Percentiles rank a stretch among this genome's conserved stretches.
Evolutionary conservation across 2,113 vertebrate genomes (phyloP).

Genomic region (Bubo scandiacus): DNA sequence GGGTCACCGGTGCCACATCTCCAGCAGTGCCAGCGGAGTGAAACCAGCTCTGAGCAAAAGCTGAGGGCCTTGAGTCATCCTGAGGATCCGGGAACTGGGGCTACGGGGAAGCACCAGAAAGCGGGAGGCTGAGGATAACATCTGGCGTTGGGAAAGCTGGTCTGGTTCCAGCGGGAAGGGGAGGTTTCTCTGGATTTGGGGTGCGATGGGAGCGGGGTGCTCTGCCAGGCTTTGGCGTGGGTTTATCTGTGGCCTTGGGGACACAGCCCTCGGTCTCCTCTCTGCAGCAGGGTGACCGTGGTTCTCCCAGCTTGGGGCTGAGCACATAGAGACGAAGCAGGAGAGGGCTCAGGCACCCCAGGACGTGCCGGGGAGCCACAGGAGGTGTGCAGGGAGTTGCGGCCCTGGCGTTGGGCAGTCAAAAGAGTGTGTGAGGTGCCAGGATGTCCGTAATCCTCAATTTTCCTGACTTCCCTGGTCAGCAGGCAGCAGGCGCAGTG

Average conservation of each 20-base stretch:
- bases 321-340: background rate
- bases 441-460: rapidly evolving
- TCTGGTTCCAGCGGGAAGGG: background rate
- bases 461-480: background rate
- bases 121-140: background rate
- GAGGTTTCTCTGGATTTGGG: background rate
- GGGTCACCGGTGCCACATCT: background rate
- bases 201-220: background rate
- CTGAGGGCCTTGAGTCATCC: background rate
- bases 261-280: background rate
- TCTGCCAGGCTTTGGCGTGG: background rate
- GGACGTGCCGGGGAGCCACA: background rate
- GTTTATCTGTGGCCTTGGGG: background rate
- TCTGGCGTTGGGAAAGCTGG: background rate
- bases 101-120: background rate
- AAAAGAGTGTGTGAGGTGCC: background rate
- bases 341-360: background rate
- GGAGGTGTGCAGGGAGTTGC: background rate
- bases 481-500: background rate
- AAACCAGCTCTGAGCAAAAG: rapidly evolving
- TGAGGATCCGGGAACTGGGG: background rate
- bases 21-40: background rate
- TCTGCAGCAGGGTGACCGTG: no score
- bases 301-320: background rate
- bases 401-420: background rate